phyloP scores from a whole-genome alignment of 2,888 invertebrate species.

The Homarus gammarus region DNA sequence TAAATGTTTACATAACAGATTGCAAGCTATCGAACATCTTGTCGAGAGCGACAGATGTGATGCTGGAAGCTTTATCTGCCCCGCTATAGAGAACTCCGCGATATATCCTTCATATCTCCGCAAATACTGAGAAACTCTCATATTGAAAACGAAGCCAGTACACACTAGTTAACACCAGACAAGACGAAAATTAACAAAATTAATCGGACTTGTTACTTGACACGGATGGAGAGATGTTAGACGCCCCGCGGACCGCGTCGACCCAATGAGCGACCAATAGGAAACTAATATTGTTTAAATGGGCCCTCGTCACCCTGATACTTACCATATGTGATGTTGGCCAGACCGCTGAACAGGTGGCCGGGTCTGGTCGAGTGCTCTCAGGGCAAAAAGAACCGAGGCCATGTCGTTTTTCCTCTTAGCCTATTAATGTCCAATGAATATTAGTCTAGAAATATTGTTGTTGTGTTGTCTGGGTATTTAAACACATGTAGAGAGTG shows the following conservation, averaged over 20 bases:
- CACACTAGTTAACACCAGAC: no score
- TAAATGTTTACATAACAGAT: background rate
- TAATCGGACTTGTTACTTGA: no score
- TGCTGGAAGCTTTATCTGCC: conserved; percentile 38
- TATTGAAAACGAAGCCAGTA: no score
- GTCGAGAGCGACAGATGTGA: conserved; percentile 61
- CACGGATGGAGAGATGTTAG: no score
- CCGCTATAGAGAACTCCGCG: conserved; percentile 38
- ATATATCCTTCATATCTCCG: background rate
- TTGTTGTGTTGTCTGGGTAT: no score
- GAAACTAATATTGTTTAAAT: conserved; percentile 74
- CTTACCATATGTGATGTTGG: conserved; percentile 66
- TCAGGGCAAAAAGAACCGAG: background rate
- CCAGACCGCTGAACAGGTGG: conserved; percentile 65
- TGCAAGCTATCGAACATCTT: conserved; percentile 36
- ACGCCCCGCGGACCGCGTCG: conserved; percentile 10
- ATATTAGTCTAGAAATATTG: no score
- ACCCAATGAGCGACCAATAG: conserved; percentile 67
- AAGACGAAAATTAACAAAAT: no score
- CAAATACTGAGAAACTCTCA: no score
- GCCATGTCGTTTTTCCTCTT: background rate
- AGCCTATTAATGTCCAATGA: no score
- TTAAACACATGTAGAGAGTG: no score
- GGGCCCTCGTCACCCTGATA: conserved; percentile 70
- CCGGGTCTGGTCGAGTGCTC: conserved; percentile 45